Percentiles rank a stretch among this genome's conserved stretches.
These are phyloP conservation scores for Diplogasteroides magnus DNA, from an alignment of 1,140 invertebrate genomes.

Conservation along the genomic window DNA sequence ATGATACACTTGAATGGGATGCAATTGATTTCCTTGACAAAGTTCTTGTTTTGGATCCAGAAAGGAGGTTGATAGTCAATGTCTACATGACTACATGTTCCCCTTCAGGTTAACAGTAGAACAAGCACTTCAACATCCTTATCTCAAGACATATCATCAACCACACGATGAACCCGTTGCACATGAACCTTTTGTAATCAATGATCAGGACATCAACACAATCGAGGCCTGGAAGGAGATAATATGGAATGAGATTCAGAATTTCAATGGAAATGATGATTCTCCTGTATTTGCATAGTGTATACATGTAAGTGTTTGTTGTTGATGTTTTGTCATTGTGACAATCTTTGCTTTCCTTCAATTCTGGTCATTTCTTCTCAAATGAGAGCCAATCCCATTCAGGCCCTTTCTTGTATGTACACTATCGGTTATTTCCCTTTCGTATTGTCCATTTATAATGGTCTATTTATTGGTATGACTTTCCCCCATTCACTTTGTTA, in stretches of 20 bases:
- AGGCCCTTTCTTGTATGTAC: too few species aligned
- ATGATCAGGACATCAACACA: constrained; percentile 10
- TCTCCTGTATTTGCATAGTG: constrained; percentile 5
- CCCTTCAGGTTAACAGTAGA: constrained; percentile 41
- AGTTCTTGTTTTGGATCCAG: constrained; percentile 90
- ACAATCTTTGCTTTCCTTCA: constrained; percentile 12
- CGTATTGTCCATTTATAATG: neutral
- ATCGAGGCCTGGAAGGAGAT: neutral
- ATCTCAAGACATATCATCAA: constrained; percentile 15
- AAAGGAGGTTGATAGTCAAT: constrained; percentile 64
- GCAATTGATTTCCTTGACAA: constrained; percentile 86
- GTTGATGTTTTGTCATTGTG: too few species aligned
- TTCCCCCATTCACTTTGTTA: neutral
- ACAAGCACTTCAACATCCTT: constrained; percentile 43
- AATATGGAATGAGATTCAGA: constrained; percentile 22
- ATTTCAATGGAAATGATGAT: neutral
- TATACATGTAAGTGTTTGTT: too few species aligned
- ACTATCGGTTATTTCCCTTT: neutral
- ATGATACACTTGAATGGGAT: too few species aligned
- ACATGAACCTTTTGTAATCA: neutral
- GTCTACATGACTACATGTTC: neutral
- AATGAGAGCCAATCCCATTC: too few species aligned
- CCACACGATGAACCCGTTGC: neutral
- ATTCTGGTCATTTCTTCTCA: constrained; percentile 2
- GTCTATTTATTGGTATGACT: constrained; percentile 6